phyloP scores from a whole-genome alignment of 2,113 vertebrate genomes.

The Eolophus roseicapilla region DNA sequence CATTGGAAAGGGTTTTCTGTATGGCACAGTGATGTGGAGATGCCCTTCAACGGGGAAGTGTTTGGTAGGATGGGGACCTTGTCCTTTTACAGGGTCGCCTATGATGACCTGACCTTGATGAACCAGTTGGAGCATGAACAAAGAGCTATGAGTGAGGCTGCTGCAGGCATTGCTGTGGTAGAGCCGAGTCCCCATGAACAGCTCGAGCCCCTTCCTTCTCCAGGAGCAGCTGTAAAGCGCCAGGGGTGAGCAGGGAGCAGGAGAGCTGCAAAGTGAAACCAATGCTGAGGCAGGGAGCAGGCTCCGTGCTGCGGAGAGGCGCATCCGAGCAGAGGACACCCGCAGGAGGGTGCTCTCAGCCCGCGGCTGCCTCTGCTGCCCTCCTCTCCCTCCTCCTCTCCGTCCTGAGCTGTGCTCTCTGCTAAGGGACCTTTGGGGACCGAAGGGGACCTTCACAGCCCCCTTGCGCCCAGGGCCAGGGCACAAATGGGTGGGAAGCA shows the following conservation, averaged over 20 bases:
- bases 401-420: neutral
- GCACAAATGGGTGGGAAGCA: neutral
- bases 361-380: neutral
- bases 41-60: conserved; percentile 44
- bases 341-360: conserved; percentile 1
- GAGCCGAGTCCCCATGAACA: neutral
- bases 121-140: conserved; percentile 63
- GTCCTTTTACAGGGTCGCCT: conserved; percentile 73
- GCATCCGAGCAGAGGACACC: neutral
- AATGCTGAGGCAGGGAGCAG: neutral
- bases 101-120: conserved; percentile 64
- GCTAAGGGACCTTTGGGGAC: neutral
- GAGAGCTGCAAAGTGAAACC: neutral
- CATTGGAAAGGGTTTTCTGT: conserved; percentile 73
- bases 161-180: neutral
- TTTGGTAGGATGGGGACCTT: conserved; percentile 71
- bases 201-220: neutral
- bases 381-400: neutral
- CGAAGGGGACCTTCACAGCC: neutral
- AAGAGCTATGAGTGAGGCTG: neutral
- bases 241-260: neutral
- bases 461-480: neutral
- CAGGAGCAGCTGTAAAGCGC: neutral
- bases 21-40: conserved; percentile 76
- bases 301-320: neutral